Percentiles rank a stretch among this genome's conserved stretches.
Conservation (phyloP, 2,888 invertebrate species). For the Kuschelorhynchus macadamiae region DNA sequence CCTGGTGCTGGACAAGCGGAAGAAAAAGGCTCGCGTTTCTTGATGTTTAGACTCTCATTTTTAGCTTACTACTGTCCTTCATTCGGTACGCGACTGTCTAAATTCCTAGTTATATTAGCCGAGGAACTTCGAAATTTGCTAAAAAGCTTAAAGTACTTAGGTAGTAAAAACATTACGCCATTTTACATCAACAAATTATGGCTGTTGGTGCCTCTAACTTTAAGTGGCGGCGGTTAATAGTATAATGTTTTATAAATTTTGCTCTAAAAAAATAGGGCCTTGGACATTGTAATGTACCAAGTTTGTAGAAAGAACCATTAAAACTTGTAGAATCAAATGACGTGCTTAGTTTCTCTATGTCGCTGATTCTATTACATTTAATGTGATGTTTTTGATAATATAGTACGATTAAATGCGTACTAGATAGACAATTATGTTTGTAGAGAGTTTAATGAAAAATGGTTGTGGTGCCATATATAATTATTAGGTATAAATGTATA, state of each 20-base stretch:
- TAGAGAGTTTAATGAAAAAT: slow-evolving; percentile 36
- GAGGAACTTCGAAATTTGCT: slow-evolving; percentile 41
- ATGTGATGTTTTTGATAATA: slow-evolving; percentile 6
- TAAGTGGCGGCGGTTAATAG: slow-evolving; percentile 55
- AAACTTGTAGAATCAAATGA: not conserved
- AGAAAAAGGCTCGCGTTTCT: too few relatives aligned
- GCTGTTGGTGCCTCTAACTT: slow-evolving; percentile 63
- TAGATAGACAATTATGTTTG: slow-evolving; percentile 26
- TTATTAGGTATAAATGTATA: slow-evolving; percentile 33
- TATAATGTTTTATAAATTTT: slow-evolving; percentile 32
- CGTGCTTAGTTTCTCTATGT: too few relatives aligned
- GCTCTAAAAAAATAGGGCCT: slow-evolving; percentile 39
- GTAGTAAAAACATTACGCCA: slow-evolving; percentile 65
- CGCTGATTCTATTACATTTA: not conserved
- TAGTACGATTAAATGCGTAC: too few relatives aligned
- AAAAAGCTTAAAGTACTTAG: slow-evolving; percentile 54
- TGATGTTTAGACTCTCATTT: too few relatives aligned
- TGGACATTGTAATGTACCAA: not conserved
- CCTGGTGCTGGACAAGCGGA: too few relatives aligned
- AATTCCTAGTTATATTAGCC: too few relatives aligned
- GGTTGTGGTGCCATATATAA: slow-evolving; percentile 48
- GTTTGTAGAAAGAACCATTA: too few relatives aligned
- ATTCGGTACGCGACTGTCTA: too few relatives aligned
- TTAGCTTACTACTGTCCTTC: too few relatives aligned
- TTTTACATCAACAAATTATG: slow-evolving; percentile 66